Conservation (phyloP, 2,113 vertebrate species). For the Python bivittatus region DNA sequence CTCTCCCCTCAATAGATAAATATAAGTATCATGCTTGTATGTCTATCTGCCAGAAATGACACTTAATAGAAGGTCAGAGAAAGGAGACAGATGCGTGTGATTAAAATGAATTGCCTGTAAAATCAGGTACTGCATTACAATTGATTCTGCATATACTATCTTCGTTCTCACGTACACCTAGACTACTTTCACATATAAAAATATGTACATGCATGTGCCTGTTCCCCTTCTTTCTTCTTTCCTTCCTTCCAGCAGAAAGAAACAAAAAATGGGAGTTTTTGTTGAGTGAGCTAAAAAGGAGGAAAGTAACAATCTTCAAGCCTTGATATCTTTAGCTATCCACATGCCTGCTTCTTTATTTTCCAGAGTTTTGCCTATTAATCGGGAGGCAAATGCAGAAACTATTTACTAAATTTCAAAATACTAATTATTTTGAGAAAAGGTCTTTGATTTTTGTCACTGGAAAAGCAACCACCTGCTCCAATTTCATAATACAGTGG, state of each 20-base stretch:
- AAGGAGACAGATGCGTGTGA: not conserved
- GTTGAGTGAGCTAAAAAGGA: too few relatives aligned
- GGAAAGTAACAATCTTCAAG: too few relatives aligned
- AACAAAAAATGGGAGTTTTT: too few relatives aligned
- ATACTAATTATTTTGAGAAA: not conserved
- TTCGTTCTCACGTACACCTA: not conserved
- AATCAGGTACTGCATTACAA: not conserved
- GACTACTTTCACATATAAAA: too few relatives aligned
- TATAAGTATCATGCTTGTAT: not conserved
- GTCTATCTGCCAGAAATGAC: not conserved
- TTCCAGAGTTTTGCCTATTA: not conserved
- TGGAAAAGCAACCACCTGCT: constrained; percentile 40
- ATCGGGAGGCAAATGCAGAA: not conserved
- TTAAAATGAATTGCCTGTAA: not conserved
- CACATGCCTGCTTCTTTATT: not conserved
- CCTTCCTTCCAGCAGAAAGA: too few relatives aligned
- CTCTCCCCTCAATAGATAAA: not conserved
- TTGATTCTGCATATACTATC: not conserved
- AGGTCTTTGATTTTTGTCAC: constrained; percentile 48
- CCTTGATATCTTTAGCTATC: too few relatives aligned
- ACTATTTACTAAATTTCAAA: too few relatives aligned
- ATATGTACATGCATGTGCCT: too few relatives aligned
- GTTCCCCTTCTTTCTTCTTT: too few relatives aligned
- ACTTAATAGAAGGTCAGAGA: not conserved
- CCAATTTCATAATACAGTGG: not conserved